These are phyloP conservation scores for Bubo blakistoni DNA, from an alignment of 2,113 vertebrate species.

Conservation along the genomic window DNA sequence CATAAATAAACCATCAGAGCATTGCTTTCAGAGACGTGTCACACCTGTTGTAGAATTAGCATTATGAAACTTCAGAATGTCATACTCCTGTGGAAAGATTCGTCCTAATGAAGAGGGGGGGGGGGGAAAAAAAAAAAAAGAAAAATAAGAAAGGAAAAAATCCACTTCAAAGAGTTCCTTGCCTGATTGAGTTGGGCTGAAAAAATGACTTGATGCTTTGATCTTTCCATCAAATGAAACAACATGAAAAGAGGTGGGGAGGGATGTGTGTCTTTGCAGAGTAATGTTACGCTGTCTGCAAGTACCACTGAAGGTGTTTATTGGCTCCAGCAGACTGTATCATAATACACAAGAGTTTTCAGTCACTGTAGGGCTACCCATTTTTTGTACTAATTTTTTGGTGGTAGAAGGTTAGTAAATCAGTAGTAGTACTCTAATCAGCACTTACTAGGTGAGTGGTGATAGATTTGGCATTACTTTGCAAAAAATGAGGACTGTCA, in stretches of 20 bases:
- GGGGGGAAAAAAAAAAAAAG: background rate
- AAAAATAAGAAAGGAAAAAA: background rate
- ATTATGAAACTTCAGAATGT: constrained; percentile 37
- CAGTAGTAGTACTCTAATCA: background rate
- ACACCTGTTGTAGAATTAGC: constrained; percentile 44
- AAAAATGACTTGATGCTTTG: constrained; percentile 58
- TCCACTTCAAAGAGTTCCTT: constrained; percentile 64
- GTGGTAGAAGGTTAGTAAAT: background rate
- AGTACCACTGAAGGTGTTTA: background rate
- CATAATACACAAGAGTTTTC: background rate
- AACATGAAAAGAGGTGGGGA: background rate
- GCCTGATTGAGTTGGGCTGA: constrained; percentile 28
- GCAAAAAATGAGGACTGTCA: background rate
- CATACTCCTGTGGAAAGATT: constrained; percentile 29
- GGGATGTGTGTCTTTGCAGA: background rate
- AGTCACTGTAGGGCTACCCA: background rate
- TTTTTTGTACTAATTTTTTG: background rate
- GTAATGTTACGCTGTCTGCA: background rate
- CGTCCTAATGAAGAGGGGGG: constrained; percentile 10
- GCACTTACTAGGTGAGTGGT: background rate
- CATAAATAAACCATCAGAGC: constrained; percentile 49
- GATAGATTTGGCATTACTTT: background rate
- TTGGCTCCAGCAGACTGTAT: background rate
- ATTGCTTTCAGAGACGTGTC: background rate
- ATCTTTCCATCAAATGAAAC: constrained; percentile 60